Base-by-base conservation (phyloP, 2,113 vertebrate species). In the Neotragus moschatus region DNA sequence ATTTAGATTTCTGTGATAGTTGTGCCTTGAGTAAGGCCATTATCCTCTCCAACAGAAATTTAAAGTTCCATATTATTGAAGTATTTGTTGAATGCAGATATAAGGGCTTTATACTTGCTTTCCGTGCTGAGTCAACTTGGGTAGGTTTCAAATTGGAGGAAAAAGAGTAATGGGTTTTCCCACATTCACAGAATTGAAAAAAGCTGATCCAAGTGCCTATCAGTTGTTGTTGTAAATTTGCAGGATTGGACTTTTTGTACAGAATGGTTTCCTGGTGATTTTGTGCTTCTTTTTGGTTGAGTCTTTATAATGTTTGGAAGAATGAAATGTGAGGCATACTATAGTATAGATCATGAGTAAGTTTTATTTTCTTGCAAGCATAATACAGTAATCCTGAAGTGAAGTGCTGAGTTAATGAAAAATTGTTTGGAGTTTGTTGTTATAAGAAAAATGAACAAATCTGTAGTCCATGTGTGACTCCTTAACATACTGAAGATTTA, bases 201-300 rank as follows among this genome's bases (percentile, higher is more conserved):
- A 97, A 79, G 10, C 33, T 84, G 33, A 63, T 56, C 16, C 58
- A 63, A 77, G 19, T 60, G 43, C 81, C 60, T 77, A 0, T 94
- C 43, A 84, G 21, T 92, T 81, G 55, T 19, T 47, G 2, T 85
- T 90, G 39, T 56, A 75, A 80, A 56, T 88, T 49, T 96, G 30
- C 26, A 82, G n/a, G 36, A 47, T 91, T 82, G 28, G 90, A 33
- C 56, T 93, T 91, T 85, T 92, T 88, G 60, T 86, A 45, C 36
- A 88, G 55, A 90, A 95, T 55, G 63, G 21, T 88, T 93, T 61
- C 10, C 79, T 93, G 47, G n/a, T 91, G 92, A 89, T 60, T 94
- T 95, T 70, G 15, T 91, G 55, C 23, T 94, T 23, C 75, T 93
- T 91, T 96, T 43, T 79, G 84, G 36, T 95, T 79, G 33, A 25